A percentile compares a stretch with the other conserved stretches of the same genome.
Conservation (phyloP, 2,888 invertebrate species). For the Chesias legatella region DNA sequence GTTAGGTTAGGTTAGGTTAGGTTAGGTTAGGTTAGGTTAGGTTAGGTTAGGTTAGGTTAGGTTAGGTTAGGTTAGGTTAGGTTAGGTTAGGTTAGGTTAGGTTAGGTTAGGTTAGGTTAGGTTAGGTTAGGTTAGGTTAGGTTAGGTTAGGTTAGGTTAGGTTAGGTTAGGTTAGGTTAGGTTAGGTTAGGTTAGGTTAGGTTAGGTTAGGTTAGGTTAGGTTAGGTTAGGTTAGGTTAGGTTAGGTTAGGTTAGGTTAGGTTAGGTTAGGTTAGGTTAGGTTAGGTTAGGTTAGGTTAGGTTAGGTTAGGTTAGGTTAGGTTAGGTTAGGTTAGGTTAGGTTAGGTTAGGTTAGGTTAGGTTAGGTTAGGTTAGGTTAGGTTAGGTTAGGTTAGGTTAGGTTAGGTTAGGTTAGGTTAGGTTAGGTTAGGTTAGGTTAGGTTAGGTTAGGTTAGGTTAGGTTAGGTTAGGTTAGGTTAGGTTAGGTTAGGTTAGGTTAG, state of each 20-base stretch:
- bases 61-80: constrained; percentile 16
- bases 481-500: constrained; percentile 26
- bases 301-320: constrained; percentile 21
- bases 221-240: constrained; percentile 25
- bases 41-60: constrained; percentile 11
- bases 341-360: constrained; percentile 17
- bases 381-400: constrained; percentile 21
- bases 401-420: constrained; percentile 17
- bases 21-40: constrained; percentile 10
- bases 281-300: constrained; percentile 17
- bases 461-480: constrained; percentile 15
- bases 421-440: constrained; percentile 9
- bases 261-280: constrained; percentile 21
- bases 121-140: constrained; percentile 20
- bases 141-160: constrained; percentile 25
- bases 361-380: constrained; percentile 17
- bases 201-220: constrained; percentile 26
- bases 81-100: constrained; percentile 25
- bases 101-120: constrained; percentile 24
- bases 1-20: constrained; percentile 9
- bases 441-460: constrained; percentile 19
- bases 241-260: constrained; percentile 21
- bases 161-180: constrained; percentile 24
- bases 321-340: constrained; percentile 22
- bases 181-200: constrained; percentile 24